These are phyloP conservation scores for Zaprionus tsacasi DNA, from an alignment of 1,140 invertebrate species.

Conservation along the genomic window DNA sequence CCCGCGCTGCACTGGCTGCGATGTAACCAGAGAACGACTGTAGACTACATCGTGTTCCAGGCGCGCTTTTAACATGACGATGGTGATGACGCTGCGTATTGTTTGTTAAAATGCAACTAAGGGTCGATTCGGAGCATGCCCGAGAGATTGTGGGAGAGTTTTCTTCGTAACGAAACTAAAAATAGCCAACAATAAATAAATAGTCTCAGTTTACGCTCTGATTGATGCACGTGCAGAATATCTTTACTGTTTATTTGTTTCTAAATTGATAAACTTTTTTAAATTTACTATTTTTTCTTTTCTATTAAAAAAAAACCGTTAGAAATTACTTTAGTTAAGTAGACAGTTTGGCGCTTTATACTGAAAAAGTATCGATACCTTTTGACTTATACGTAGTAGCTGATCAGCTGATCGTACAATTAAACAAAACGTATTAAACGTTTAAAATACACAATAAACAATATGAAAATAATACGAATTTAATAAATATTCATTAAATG, in stretches of 20 bases:
- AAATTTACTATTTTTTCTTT: not conserved
- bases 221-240: not conserved
- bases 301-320: not conserved
- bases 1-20: conserved; percentile 87
- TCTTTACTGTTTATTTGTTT: not conserved
- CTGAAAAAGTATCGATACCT: not conserved
- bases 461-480: not conserved
- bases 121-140: not conserved
- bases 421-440: not conserved
- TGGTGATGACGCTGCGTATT: not conserved
- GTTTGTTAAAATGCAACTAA: conserved; percentile 7
- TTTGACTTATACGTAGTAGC: not conserved
- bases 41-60: conserved; percentile 84
- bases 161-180: conserved; percentile 7
- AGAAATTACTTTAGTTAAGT: not conserved
- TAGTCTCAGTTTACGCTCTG: not conserved
- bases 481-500: not conserved
- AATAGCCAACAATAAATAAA: conserved; percentile 10
- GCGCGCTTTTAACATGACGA: conserved; percentile 70
- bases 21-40: conserved; percentile 89
- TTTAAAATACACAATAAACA: not conserved
- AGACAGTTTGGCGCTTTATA: not conserved
- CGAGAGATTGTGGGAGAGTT: not conserved
- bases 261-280: not conserved
- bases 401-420: not conserved